Conservation (phyloP, 2,113 vertebrate species). For the Suncus etruscus region DNA sequence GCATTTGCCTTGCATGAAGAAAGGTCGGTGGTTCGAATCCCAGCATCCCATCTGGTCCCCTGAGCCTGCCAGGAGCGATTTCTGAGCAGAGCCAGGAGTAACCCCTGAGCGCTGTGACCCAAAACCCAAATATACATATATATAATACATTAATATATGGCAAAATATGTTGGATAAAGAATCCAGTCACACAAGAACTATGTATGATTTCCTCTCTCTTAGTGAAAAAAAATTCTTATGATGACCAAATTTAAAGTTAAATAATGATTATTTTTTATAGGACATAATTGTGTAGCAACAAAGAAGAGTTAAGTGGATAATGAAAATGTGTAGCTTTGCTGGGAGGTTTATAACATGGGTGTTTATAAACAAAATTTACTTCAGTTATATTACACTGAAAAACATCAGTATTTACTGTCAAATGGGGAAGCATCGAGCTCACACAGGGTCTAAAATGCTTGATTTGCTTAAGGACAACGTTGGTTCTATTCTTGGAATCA, state of each 20-base stretch:
- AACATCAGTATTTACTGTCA: too few species aligned
- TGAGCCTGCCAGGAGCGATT: too few species aligned
- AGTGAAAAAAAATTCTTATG: background rate
- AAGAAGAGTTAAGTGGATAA: background rate
- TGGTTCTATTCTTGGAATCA: too few species aligned
- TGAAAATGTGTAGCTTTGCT: constrained; percentile 6
- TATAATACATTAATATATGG: background rate
- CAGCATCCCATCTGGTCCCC: too few species aligned
- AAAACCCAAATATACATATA: background rate
- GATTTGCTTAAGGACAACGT: too few species aligned
- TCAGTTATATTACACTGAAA: background rate
- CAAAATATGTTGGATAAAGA: constrained; percentile 16
- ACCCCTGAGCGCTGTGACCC: too few species aligned
- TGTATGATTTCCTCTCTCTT: background rate
- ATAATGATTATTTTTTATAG: background rate
- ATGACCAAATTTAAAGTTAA: background rate
- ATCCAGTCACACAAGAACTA: background rate
- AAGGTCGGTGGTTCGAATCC: too few species aligned
- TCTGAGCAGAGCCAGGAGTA: too few species aligned
- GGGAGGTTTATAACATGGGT: background rate
- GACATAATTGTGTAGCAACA: background rate
- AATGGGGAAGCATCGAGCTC: too few species aligned
- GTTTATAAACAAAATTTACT: background rate
- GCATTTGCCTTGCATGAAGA: too few species aligned
- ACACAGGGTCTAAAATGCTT: too few species aligned